phyloP scores from a whole-genome alignment of 1,140 invertebrate species.

The Calliphora vicina region DNA sequence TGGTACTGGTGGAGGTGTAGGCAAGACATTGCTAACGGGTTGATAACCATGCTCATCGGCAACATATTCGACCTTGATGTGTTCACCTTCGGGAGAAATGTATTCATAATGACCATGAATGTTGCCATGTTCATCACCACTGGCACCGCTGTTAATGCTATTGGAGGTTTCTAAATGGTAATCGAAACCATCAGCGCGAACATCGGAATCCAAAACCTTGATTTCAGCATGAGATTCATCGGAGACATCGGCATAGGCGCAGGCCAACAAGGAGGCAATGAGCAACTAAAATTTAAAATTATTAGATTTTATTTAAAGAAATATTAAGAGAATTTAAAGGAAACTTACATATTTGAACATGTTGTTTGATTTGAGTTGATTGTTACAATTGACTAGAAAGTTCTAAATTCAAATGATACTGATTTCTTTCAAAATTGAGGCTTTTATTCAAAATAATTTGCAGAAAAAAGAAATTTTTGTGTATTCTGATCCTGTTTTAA shows the following conservation, averaged over 20 bases:
- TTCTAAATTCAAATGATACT: too few relatives aligned
- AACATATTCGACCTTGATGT: constrained; percentile 63
- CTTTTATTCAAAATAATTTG: too few relatives aligned
- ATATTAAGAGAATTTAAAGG: background rate
- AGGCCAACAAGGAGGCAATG: constrained; percentile 14
- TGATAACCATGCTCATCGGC: constrained; percentile 63
- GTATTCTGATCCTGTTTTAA: too few relatives aligned
- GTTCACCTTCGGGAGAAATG: constrained; percentile 53
- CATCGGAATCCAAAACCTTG: constrained; percentile 47
- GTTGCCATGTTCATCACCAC: constrained; percentile 62
- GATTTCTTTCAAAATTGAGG: too few relatives aligned
- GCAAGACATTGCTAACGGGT: constrained; percentile 63
- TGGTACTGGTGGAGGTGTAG: constrained; percentile 68
- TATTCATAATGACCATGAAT: constrained; percentile 51
- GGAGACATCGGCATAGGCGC: constrained; percentile 22
- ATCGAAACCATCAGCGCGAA: constrained; percentile 62
- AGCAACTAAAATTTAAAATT: constrained; percentile 17
- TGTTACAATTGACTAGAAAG: too few relatives aligned
- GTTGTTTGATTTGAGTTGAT: too few relatives aligned
- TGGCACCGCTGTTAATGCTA: constrained; percentile 67
- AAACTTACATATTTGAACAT: too few relatives aligned
- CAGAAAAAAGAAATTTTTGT: too few relatives aligned
- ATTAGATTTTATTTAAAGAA: background rate
- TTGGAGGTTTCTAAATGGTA: constrained; percentile 67
- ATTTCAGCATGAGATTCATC: constrained; percentile 50